phyloP scores from a whole-genome alignment of 2,888 invertebrate genomes.

The Parnassius orleans region DNA sequence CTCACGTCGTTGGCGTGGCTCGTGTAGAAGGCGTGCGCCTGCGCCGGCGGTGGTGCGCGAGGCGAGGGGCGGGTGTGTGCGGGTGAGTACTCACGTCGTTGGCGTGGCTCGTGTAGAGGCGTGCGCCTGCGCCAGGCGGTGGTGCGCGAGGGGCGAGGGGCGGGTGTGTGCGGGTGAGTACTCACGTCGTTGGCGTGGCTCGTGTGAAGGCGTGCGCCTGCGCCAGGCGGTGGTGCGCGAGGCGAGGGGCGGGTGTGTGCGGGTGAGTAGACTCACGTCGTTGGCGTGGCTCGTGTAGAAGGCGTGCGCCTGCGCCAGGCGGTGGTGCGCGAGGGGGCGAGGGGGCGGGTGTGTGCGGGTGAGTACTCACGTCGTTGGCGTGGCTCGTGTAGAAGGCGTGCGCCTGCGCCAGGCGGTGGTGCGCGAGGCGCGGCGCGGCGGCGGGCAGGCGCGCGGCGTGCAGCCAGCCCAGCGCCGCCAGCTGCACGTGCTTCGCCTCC shows the following conservation, averaged over 20 bases:
- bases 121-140: no score
- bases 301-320: no score
- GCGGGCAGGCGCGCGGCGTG: slow-evolving; percentile 88
- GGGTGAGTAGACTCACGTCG: no score
- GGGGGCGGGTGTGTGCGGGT: slow-evolving; percentile 81
- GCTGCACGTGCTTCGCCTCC: slow-evolving; percentile 95
- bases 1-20: no score
- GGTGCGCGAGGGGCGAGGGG: no score
- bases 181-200: slow-evolving; percentile 93
- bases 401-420: slow-evolving; percentile 36
- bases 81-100: no score
- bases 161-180: slow-evolving; percentile 31
- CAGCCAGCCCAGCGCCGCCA: slow-evolving; percentile 94
- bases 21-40: no score
- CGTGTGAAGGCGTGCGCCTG: slow-evolving; percentile 93
- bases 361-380: slow-evolving; percentile 86
- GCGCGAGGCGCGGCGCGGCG: slow-evolving; percentile 87
- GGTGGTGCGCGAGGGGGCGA: slow-evolving; percentile 87
- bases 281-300: no score
- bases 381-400: slow-evolving; percentile 72
- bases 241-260: no score
- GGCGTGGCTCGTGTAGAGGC: no score
- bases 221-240: slow-evolving; percentile 85
- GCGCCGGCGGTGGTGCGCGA: no score
- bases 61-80: no score